Conservation (phyloP, 2,888 invertebrate genomes). For the Teleogryllus oceanicus region DNA sequence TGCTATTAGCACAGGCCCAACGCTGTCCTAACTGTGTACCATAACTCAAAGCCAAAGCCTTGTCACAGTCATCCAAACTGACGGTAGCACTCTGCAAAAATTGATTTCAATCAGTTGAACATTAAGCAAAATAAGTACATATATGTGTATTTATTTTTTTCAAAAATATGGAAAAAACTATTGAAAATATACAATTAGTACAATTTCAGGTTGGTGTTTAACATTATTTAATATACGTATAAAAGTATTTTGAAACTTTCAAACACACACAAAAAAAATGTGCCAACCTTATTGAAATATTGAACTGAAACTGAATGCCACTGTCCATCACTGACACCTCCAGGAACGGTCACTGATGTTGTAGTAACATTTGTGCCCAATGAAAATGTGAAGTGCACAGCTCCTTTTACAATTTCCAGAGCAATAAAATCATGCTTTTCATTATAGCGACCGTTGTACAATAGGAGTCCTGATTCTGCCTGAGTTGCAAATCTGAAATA, state of each 20-base stretch:
- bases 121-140: too few relatives aligned
- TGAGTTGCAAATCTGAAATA: constrained; percentile 79
- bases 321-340: constrained; percentile 77
- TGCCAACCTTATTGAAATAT: constrained; percentile 72
- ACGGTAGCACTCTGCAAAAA: constrained; percentile 69
- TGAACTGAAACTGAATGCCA: constrained; percentile 85
- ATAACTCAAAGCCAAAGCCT: constrained; percentile 69
- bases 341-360: constrained; percentile 60
- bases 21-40: constrained; percentile 66
- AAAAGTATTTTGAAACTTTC: too few relatives aligned
- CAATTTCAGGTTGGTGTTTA: too few relatives aligned
- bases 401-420: constrained; percentile 72
- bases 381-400: constrained; percentile 81
- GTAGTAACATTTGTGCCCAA: constrained; percentile 73
- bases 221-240: too few relatives aligned
- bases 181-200: too few relatives aligned
- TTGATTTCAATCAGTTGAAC: too few relatives aligned
- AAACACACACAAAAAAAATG: too few relatives aligned
- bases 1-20: constrained; percentile 81
- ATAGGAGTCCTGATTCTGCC: constrained; percentile 72
- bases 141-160: too few relatives aligned
- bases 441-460: constrained; percentile 95
- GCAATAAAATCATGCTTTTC: constrained; percentile 92
- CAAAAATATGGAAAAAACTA: too few relatives aligned
- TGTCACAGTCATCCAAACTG: constrained; percentile 83